Percentiles rank a stretch among this genome's conserved stretches.
phyloP scores from a whole-genome alignment of 1,140 invertebrate species.

The Papilio glaucus region DNA sequence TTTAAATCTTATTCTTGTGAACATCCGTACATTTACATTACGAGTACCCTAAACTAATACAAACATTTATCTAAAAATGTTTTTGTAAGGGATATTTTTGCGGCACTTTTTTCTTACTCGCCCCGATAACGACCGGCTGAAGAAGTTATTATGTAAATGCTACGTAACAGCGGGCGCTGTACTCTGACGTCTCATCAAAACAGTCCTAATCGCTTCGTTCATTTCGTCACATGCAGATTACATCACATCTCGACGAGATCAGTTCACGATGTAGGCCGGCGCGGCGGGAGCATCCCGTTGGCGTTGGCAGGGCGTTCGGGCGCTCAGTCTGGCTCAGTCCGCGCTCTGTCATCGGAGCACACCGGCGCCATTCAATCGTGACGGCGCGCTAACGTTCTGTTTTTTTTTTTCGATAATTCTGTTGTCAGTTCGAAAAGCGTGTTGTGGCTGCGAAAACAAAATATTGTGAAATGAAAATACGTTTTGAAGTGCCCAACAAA shows the following conservation, averaged over 20 bases:
- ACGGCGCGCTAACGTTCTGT: constrained; percentile 47
- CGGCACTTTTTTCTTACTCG: not conserved
- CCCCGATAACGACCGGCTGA: not conserved
- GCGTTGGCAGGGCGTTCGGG: too few relatives aligned
- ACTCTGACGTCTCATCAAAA: constrained; percentile 60
- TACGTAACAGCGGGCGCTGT: constrained; percentile 14
- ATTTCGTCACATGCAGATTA: constrained; percentile 75
- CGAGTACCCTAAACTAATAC: not conserved
- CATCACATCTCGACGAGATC: constrained; percentile 65
- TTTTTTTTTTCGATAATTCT: constrained; percentile 46
- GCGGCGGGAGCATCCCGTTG: constrained; percentile 75
- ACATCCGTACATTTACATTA: too few relatives aligned
- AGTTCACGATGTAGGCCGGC: constrained; percentile 70
- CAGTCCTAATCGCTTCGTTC: constrained; percentile 54
- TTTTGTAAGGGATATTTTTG: constrained; percentile 5
- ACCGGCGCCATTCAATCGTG: constrained; percentile 63
- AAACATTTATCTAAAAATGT: not conserved
- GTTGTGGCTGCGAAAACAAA: constrained; percentile 46
- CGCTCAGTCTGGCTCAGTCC: too few relatives aligned
- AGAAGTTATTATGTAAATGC: constrained; percentile 22
- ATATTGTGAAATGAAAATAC: constrained; percentile 75
- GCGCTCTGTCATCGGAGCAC: constrained; percentile 68
- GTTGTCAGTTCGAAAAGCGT: constrained; percentile 47
- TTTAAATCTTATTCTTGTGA: too few relatives aligned
- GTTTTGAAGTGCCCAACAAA: constrained; percentile 79